These are phyloP conservation scores for Alca torda DNA, from an alignment of 2,797 vertebrate genomes.

Conservation along the genomic window DNA sequence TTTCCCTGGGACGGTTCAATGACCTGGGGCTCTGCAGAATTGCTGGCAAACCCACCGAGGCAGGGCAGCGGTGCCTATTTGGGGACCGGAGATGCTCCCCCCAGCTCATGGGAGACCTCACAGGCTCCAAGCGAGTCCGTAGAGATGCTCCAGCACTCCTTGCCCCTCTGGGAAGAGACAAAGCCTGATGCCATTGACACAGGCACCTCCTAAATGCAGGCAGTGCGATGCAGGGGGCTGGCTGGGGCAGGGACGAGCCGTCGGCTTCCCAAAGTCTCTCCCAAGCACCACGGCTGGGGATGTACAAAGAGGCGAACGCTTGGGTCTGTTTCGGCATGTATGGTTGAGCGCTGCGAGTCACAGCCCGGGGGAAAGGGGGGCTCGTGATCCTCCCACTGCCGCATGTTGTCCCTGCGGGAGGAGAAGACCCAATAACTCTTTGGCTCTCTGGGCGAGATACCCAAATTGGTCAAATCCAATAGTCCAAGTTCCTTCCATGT, in stretches of 20 bases:
- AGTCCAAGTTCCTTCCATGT: slow-evolving; percentile 51
- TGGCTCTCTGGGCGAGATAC: slow-evolving; percentile 40
- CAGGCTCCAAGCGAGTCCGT: fast-evolving
- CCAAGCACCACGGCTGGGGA: background rate
- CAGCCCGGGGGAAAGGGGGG: background rate
- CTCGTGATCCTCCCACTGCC: background rate
- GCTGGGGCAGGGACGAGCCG: background rate
- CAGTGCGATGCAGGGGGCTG: background rate
- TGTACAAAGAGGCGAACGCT: fast-evolving
- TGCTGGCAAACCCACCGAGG: background rate
- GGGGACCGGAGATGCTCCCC: background rate
- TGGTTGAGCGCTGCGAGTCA: background rate
- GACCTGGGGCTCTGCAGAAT: slow-evolving; percentile 39
- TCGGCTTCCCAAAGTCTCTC: background rate
- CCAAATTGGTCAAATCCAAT: slow-evolving; percentile 62
- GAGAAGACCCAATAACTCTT: slow-evolving; percentile 51
- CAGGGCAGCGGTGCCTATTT: background rate
- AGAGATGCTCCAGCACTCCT: background rate
- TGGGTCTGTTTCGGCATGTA: background rate
- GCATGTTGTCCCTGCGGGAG: background rate
- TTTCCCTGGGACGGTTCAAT: slow-evolving; percentile 25
- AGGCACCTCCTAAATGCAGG: background rate
- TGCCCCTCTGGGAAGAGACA: background rate
- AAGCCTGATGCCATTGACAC: background rate
- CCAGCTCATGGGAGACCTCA: background rate